Evolutionary conservation across 2,888 invertebrate genomes (phyloP), one percentile per base, ranked within the genome.

Genomic region (Philopedon plagiatum): DNA sequence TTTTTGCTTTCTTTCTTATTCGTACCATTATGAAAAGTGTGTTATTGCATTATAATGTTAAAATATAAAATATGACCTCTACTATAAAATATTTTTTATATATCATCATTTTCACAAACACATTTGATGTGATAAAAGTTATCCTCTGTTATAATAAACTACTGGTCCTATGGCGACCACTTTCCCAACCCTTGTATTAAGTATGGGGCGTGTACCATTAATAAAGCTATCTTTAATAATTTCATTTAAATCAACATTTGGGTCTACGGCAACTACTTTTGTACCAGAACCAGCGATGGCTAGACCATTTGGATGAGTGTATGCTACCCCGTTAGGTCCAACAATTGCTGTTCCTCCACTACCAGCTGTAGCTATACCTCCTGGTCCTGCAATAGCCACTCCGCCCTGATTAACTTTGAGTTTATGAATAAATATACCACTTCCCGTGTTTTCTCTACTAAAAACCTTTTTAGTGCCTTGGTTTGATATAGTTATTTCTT

Each of bases 291-390:
- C 94, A 0, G 93, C 93, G 8, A 94, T 91, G 1, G 93, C 93
- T 15, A 93, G 82, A 60, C 93, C 93, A 76, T 92, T 90, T 0
- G 93, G 92, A 81, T 91, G 92, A 0, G 93, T 93, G 76, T 92
- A 91, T 0, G 93, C 93, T 13, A 91, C 88, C 0, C 93, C 93
- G 39, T 93, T 92, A 0, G 94, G 93, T 0, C 94, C 93, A 2
- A 94, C 93, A 65, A 94, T 92, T 0, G 94, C 93, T 0, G 93
- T 93, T 4, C 94, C 94, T 5, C 93, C 94, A 80, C 90, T 90
- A 11, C 93, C 93, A 1, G 93, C 93, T 0, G 93, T 93, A 0
- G 94, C 94, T 9, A 93, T 91, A 34, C 93, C 93, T n/a, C 93
- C 93, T 0, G 94, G 93, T 0, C 93, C 93, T 1, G 93, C 94